Base-by-base conservation (phyloP, 1,140 invertebrate genomes). In the Varroa destructor region DNA sequence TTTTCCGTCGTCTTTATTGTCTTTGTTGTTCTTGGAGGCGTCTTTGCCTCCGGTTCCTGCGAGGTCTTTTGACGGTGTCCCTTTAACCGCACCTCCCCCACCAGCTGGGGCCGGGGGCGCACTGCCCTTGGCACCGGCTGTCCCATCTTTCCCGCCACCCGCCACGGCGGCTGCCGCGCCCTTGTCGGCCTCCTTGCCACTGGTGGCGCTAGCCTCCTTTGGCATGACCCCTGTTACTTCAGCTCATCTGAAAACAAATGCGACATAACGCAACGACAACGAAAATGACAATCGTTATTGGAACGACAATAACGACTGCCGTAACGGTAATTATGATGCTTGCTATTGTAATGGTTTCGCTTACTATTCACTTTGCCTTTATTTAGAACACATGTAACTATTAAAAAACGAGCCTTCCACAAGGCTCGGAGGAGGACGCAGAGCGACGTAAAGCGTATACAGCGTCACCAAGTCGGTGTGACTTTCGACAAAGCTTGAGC, bases 1-100 rank as follows among this genome's bases (percentile, higher is more conserved):
- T 72, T 56, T 71, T 72, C 40, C 40, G 61, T 67, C 61, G 12
- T 67, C 61, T 40, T 67, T 67, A 37, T 46, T 46, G 42, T 58
- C 57, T 58, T 58, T 58, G 25, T 25, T 3, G 36, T 67, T 67
- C 46, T 67, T 67, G 40, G 12, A 12, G 46, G 61, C 61, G 37
- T 67, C 61, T 8, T 67, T 67, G 40, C 40, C 40, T 3, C 46
- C 46, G 46, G 46, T 8, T 51, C 46, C 46, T 51, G 46, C 8
- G 46, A 8, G 4, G 46, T 51, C 46, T 37, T 67, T 67, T 8
- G 61, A 67, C 46, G 61, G 61, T 37, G 61, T 67, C 46, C 61
- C 61, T 40, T 67, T 67, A 12, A 37, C 61, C 40, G 12, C 61
- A 67, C 61, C 61, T 12, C 61, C 61, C 12, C 61, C 61, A 37